Conservation (phyloP, 2,113 vertebrate genomes). For the Notothenia rossii region DNA sequence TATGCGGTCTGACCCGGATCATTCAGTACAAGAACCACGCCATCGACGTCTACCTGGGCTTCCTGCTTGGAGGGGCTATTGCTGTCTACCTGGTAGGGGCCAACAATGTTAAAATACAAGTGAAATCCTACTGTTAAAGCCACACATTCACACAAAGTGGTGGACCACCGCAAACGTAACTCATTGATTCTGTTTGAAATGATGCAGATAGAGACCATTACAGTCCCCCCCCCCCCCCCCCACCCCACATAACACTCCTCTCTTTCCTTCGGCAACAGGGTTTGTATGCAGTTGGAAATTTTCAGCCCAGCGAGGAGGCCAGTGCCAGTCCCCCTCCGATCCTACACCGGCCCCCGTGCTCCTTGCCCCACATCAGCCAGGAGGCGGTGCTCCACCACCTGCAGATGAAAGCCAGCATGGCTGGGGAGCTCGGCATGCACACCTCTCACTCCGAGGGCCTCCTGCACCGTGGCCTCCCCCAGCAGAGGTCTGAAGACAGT, state of each 20-base stretch:
- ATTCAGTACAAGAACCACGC: constrained; percentile 99
- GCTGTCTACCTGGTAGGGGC: constrained; percentile 93
- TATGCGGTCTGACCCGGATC: constrained; percentile 96
- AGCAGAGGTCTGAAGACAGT: constrained; percentile 87
- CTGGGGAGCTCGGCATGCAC: constrained; percentile 76
- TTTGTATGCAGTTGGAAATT: constrained; percentile 95
- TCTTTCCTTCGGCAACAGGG: constrained; percentile 84
- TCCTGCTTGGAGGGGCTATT: constrained; percentile 94
- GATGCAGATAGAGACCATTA: neutral
- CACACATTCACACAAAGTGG: neutral
- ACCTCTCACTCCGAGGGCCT: constrained; percentile 88
- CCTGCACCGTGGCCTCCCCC: constrained; percentile 89
- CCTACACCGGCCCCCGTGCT: constrained; percentile 85
- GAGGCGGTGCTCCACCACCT: constrained; percentile 88
- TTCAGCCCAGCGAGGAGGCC: constrained; percentile 91
- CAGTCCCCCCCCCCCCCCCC: too few relatives aligned
- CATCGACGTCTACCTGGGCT: constrained; percentile 96
- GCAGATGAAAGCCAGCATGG: constrained; percentile 88
- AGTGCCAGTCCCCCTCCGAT: constrained; percentile 64
- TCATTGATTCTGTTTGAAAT: neutral
- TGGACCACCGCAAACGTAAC: neutral
- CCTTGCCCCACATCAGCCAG: constrained; percentile 91
- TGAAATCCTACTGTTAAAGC: too few relatives aligned
- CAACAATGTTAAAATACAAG: too few relatives aligned
- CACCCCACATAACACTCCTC: neutral